Base-by-base conservation (phyloP, 1,140 invertebrate genomes). In the Bombus impatiens region DNA sequence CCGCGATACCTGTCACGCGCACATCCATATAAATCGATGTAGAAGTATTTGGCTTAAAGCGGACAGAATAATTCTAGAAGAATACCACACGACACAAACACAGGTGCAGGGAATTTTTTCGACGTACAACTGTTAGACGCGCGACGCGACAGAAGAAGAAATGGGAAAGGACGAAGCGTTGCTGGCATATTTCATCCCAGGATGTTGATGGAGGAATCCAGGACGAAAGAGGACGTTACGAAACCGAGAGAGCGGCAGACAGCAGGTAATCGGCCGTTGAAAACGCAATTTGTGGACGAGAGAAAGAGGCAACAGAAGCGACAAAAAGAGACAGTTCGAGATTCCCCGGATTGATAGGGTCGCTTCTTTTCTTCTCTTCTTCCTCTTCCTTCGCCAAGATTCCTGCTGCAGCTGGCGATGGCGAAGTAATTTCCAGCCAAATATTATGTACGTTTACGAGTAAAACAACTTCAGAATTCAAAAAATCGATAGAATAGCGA, bases 261-360 rank as follows among this genome's bases (percentile, higher is more conserved):
- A 75, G 83, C 53, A 74, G 86, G 86, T 88, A 90, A 90, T 90
- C 86, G 88, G 28, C 62, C 80, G 83, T 90, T 90, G 89, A 85
- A 86, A 90, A 86, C 83, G 86, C 86, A 90, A 90, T 90, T 90
- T 82, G 74, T 72, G 74, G 80, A 78, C 62, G 65, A 76, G 62
- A 78, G 68, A 57, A 79, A 59, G 79, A 22, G 28, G 79, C 37
- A 53, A 82, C 35, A 44, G 62, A 37, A 65, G 67, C 10, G 59
- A 42, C 57, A n/a, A 44, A 62, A 42, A 53, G 78, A 67, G 67
- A 53, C 35, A 44, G 62, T 80, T 78, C 71, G 84, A 70, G 80
- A 70, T 77, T 65, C 75, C 37, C 40, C 35, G 42, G 67, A 89
- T 82, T 79, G 86, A 86, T 83, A 22, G 67, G 83, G 65, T 68